Evolutionary conservation across 1,140 invertebrate genomes (phyloP), one percentile per base, ranked within the genome.

Genomic region (Triops cancriformis): DNA sequence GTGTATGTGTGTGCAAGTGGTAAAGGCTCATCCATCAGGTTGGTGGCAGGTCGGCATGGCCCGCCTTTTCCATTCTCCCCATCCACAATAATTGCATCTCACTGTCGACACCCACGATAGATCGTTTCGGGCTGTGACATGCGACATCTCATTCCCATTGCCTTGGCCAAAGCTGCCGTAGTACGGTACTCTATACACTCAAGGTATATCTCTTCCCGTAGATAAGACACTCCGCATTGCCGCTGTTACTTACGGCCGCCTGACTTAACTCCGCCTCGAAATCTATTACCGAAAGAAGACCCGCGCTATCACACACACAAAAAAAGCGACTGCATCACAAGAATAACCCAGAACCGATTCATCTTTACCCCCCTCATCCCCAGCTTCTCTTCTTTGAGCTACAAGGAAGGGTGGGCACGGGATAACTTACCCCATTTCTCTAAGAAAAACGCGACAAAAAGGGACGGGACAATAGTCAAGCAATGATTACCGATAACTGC

Each of bases 31-130:
- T 64, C 51, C 51, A 64, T 64, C 51, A 64, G 51, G 51, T 64
- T 64, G 51, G 51, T 64, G 51, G 51, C 51, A 64, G 51, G 51
- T 64, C 51, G 51, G 51, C 51, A 64, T 64, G 51, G 51, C 10
- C 51, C 51, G 51, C 51, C 51, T 64, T 64, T n/a, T 64, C 51
- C 51, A 64, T 64, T 64, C 51, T 64, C 51, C n/a, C 51, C 51
- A 73, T n/a, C 73, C 64, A 78, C 77, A 78, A 78, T 78, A 78
- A 78, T 78, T 78, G 77, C 77, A 43, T 78, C 77, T 78, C 73
- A 43, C 26, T 78, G 77, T 78, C 77, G 72, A 78, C 72, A 45
- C 77, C 51, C 51, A 64, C 51, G 51, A 64, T 64, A 64, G 51
- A 64, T 64, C 51, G 51, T 64, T 64, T 64, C 51, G 51, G 14